phyloP scores from a whole-genome alignment of 1,140 invertebrate species.

The Anagrus nilaparvatae region DNA sequence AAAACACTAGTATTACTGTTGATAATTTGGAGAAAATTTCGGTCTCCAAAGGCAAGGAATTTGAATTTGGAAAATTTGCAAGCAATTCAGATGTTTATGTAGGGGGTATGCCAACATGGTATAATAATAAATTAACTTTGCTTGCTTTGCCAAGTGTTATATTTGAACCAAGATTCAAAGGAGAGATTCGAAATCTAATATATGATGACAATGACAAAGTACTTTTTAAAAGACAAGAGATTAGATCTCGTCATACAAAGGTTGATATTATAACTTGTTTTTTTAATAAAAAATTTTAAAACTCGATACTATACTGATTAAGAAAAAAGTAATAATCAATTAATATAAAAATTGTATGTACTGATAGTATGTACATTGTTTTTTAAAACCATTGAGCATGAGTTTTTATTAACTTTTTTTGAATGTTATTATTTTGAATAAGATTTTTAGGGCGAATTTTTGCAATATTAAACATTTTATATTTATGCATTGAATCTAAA shows the following conservation, averaged over 20 bases:
- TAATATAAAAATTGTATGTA: too few species aligned
- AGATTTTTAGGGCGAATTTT: too few species aligned
- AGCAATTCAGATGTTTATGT: slow-evolving; percentile 86
- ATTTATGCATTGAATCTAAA: too few species aligned
- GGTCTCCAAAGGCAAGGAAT: slow-evolving; percentile 71
- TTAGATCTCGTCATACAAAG: slow-evolving; percentile 66
- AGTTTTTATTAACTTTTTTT: too few species aligned
- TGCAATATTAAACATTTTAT: too few species aligned
- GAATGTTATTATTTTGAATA: too few species aligned
- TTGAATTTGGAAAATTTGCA: slow-evolving; percentile 71
- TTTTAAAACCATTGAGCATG: too few species aligned
- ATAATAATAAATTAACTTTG: slow-evolving; percentile 71
- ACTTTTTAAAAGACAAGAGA: slow-evolving; percentile 60
- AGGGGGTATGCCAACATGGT: slow-evolving; percentile 81
- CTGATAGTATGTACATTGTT: too few species aligned
- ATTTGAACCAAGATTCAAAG: slow-evolving; percentile 81
- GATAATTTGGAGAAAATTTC: slow-evolving; percentile 67
- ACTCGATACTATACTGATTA: not conserved
- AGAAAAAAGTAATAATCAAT: too few species aligned
- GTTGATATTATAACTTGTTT: too few species aligned
- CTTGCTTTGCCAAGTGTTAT: slow-evolving; percentile 80
- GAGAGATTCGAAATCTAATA: slow-evolving; percentile 73
- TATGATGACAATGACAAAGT: slow-evolving; percentile 68
- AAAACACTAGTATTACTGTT: slow-evolving; percentile 70
- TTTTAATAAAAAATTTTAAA: too few species aligned